phyloP scores from a whole-genome alignment of 2,888 invertebrate species.

The Epirrhoe tristata region DNA sequence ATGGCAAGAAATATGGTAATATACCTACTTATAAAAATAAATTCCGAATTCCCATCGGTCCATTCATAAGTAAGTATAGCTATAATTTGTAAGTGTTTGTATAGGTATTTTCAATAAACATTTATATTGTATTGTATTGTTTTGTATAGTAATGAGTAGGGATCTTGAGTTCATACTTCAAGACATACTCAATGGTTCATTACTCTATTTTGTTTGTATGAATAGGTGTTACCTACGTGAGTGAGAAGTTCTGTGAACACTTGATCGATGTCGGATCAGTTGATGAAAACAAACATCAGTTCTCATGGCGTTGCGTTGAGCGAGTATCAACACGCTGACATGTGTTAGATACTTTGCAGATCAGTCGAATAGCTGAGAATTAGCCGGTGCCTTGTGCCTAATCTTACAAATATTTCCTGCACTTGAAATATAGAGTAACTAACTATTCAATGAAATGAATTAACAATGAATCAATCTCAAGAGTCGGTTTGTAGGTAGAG shows the following conservation, averaged over 20 bases:
- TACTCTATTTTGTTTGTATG: not conserved
- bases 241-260: conserved; percentile 18
- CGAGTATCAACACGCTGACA: conserved; percentile 5
- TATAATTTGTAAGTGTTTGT: too few species aligned
- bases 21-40: too few species aligned
- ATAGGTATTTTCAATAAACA: too few species aligned
- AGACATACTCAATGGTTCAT: not conserved
- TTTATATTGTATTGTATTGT: too few species aligned
- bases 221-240: conserved; percentile 3
- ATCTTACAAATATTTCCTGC: conserved; percentile 22
- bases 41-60: too few species aligned
- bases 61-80: too few species aligned
- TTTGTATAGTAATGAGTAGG: too few species aligned
- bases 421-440: conserved; percentile 16
- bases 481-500: not conserved
- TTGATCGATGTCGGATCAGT: conserved; percentile 10
- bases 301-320: not conserved
- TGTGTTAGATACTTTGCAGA: conserved; percentile 1
- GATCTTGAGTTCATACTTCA: not conserved
- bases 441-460: not conserved
- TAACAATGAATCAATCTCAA: conserved; percentile 8
- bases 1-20: too few species aligned
- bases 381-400: not conserved
- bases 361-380: not conserved
- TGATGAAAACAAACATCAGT: conserved; percentile 20